Evolutionary conservation across 2,888 invertebrate genomes (phyloP).

Genomic region (Chrysolina haemoptera): DNA sequence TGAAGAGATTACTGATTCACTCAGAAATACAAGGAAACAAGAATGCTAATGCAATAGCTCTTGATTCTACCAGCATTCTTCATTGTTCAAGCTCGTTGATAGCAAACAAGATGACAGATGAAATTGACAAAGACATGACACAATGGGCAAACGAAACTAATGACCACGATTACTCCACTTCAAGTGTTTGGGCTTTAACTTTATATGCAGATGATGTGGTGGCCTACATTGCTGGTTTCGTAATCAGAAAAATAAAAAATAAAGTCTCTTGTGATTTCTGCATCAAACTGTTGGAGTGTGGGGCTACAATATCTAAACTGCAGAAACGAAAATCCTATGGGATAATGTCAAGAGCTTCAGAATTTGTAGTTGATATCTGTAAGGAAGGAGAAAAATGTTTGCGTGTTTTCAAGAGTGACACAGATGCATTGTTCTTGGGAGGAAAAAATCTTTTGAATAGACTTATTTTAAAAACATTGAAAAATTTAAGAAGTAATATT

Average conservation of each 20-base stretch:
- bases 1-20: constrained; percentile 36
- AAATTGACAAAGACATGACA: background rate
- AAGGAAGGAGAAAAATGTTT: constrained; percentile 24
- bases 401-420: background rate
- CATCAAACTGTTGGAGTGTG: constrained; percentile 19
- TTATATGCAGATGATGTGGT: constrained; percentile 31
- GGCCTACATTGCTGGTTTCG: constrained; percentile 38
- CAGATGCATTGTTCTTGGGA: background rate
- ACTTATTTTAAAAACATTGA: background rate
- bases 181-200: constrained; percentile 24
- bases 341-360: background rate
- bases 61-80: constrained; percentile 35
- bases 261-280: background rate
- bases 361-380: constrained; percentile 9
- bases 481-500: background rate
- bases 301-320: constrained; percentile 1
- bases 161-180: background rate
- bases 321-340: constrained; percentile 28
- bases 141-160: background rate
- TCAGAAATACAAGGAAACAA: constrained; percentile 28
- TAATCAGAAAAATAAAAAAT: constrained; percentile 10
- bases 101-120: background rate
- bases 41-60: constrained; percentile 32
- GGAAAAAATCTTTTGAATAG: background rate
- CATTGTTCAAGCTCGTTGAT: constrained; percentile 11